phyloP scores from a whole-genome alignment of 92 coral and sea anemone genomes.

The Ricordea florida region DNA sequence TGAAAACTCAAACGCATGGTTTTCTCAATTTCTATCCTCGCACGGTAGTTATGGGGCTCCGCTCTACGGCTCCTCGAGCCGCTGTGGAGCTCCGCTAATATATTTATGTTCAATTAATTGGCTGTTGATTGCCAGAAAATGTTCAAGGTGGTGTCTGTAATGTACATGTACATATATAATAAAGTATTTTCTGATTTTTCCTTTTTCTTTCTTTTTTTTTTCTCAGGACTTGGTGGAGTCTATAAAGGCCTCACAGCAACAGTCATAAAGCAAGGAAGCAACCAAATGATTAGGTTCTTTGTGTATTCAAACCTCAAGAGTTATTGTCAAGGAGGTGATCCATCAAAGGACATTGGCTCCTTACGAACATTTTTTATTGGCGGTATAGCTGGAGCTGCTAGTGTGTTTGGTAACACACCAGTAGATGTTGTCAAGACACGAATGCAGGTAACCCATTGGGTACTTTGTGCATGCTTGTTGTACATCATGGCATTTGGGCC shows the following conservation, averaged over 20 bases:
- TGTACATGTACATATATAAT: background rate
- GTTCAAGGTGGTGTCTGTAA: too few species aligned
- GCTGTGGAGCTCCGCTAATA: too few species aligned
- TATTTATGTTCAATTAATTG: too few species aligned
- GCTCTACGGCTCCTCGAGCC: too few species aligned
- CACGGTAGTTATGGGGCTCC: too few species aligned
- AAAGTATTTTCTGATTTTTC: background rate
- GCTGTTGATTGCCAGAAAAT: too few species aligned
- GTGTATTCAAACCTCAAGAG: slow-evolving; percentile 87
- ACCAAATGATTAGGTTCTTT: slow-evolving; percentile 97
- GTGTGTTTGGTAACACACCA: slow-evolving; percentile 99
- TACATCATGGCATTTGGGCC: too few species aligned
- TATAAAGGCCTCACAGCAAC: slow-evolving; percentile 97
- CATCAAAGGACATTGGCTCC: slow-evolving; percentile 88
- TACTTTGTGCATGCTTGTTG: too few species aligned
- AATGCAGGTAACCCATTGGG: too few species aligned
- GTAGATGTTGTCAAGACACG: slow-evolving; percentile 98
- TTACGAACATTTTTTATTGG: slow-evolving; percentile 89
- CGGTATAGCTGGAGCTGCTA: slow-evolving; percentile 99
- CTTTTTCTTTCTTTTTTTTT: background rate
- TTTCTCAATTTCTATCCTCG: too few species aligned
- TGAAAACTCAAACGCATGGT: too few species aligned
- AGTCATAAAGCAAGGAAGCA: slow-evolving; percentile 93
- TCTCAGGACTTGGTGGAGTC: slow-evolving; percentile 80
- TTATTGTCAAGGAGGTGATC: slow-evolving; percentile 92